Percentiles rank a stretch among this genome's conserved stretches.
phyloP scores from a whole-genome alignment of 2,113 vertebrate genomes.

The Galemys pyrenaicus region DNA sequence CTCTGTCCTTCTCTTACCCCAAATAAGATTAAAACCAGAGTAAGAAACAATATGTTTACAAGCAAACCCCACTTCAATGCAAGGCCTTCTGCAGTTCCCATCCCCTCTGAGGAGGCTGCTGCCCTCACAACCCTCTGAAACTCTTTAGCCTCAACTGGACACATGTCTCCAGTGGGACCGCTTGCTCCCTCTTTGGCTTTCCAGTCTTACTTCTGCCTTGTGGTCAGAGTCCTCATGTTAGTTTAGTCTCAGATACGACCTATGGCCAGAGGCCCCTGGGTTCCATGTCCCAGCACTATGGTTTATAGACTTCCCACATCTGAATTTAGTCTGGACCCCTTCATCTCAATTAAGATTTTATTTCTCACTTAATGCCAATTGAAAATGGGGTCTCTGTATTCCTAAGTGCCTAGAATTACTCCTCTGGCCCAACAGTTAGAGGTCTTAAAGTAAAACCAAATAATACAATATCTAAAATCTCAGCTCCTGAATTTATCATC shows the following conservation, averaged over 20 bases:
- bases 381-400: conserved; percentile 49
- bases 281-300: conserved; percentile 1
- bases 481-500: conserved; percentile 57
- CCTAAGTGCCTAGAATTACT: conserved; percentile 54
- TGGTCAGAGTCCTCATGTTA: conserved; percentile 7
- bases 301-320: conserved; percentile 60
- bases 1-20: background rate
- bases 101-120: background rate
- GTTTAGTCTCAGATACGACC: background rate
- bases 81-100: background rate
- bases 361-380: conserved; percentile 48
- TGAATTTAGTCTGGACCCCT: conserved; percentile 65
- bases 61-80: background rate
- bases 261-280: background rate
- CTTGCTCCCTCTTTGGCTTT: background rate
- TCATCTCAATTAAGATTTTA: conserved; percentile 41
- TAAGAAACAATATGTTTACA: background rate
- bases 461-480: conserved; percentile 46
- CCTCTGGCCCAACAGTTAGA: conserved; percentile 22
- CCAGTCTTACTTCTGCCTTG: conserved; percentile 27
- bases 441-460: conserved; percentile 61
- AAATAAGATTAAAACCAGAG: background rate
- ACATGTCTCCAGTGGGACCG: background rate
- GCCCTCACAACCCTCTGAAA: background rate
- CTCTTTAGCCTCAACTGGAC: background rate